phyloP scores from a whole-genome alignment of 2,113 vertebrate species.

The Xiphophorus maculatus region DNA sequence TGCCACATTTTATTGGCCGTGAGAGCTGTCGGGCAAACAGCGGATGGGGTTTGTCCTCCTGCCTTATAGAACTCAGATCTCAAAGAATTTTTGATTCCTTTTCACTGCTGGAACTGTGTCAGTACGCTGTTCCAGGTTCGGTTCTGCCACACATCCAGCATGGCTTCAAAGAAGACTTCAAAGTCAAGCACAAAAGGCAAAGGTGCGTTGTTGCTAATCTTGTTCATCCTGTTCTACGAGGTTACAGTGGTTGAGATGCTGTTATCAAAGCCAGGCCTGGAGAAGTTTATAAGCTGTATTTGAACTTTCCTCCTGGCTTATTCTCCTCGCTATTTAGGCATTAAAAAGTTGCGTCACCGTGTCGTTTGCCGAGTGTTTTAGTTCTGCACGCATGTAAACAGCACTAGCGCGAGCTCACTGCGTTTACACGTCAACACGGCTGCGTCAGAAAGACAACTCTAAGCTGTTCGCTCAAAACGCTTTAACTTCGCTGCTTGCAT shows the following conservation, averaged over 20 bases:
- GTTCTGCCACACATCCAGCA: neutral
- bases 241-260: conserved; percentile 2
- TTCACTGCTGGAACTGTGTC: conserved; percentile 19
- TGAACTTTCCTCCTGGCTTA: neutral
- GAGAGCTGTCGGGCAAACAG: conserved; percentile 3
- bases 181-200: conserved; percentile 57
- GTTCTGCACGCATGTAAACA: neutral
- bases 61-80: conserved; percentile 50
- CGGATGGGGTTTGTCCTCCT: conserved; percentile 34
- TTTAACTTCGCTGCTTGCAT: neutral
- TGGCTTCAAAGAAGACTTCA: conserved; percentile 68
- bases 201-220: conserved; percentile 58
- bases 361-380: neutral
- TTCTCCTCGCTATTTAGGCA: neutral
- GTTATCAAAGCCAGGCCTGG: conserved; percentile 31
- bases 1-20: conserved; percentile 18
- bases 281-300: conserved; percentile 27
- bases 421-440: neutral
- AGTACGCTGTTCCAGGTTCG: neutral
- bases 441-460: neutral
- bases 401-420: neutral
- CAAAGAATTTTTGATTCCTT: conserved; percentile 50
- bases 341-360: neutral
- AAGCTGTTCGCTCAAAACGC: too few relatives aligned
- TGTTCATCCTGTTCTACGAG: neutral